A percentile compares a stretch with the other conserved stretches of the same genome.
phyloP scores from a whole-genome alignment of 2,113 vertebrate species.

The Leucoraja erinaceus region DNA sequence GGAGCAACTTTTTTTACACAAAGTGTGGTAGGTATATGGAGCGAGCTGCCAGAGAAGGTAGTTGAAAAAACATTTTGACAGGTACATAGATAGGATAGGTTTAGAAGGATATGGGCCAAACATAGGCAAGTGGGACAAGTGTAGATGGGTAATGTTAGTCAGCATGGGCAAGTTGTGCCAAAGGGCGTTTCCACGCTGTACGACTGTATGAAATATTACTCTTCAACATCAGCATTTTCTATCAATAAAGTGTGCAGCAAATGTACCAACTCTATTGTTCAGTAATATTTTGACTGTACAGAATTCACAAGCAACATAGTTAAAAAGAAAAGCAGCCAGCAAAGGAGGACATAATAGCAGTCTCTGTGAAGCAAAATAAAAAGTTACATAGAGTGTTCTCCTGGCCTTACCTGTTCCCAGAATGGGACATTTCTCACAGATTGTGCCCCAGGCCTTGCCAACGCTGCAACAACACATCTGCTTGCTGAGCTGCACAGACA shows the following conservation, averaged over 20 bases:
- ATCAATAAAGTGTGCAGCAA: neutral
- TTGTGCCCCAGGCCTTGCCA: constrained; percentile 95
- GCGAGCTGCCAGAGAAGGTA: too few species aligned
- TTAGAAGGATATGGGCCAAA: too few species aligned
- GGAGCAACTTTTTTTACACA: too few species aligned
- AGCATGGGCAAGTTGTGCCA: too few species aligned
- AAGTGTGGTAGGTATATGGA: too few species aligned
- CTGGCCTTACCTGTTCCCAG: constrained; percentile 89
- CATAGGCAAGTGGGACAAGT: too few species aligned
- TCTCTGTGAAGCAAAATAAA: constrained; percentile 1
- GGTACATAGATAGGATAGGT: too few species aligned
- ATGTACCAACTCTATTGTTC: neutral
- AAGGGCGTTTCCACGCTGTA: too few species aligned
- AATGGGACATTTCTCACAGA: constrained; percentile 87
- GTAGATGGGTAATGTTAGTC: too few species aligned
- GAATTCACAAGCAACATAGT: neutral
- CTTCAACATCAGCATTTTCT: neutral
- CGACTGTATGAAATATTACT: neutral
- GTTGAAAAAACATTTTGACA: too few species aligned
- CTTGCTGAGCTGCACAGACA: constrained; percentile 91
- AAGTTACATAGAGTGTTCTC: constrained; percentile 6
- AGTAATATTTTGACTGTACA: neutral
- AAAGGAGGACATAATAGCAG: constrained; percentile 24
- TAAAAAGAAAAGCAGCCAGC: constrained; percentile 32
- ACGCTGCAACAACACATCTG: constrained; percentile 98